Evolutionary conservation across 2,113 vertebrate species (phyloP).

Genomic region (Orthonyx spaldingii): DNA sequence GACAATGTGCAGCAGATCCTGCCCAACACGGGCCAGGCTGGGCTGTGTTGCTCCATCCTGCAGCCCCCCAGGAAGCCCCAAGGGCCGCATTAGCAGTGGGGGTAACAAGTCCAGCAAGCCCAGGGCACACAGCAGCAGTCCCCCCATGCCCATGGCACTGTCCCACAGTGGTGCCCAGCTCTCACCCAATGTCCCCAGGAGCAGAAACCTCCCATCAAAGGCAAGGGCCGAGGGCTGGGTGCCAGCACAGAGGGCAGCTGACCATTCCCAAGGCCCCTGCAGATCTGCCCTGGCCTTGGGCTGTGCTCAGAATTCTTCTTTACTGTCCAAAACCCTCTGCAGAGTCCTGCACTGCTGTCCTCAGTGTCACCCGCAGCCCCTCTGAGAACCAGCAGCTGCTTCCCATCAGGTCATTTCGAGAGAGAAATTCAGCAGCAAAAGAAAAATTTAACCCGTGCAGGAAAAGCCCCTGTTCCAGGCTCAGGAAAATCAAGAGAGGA

Average conservation of each 20-base stretch:
- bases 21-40: not conserved
- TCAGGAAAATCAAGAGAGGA: not conserved
- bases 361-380: not conserved
- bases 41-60: not conserved
- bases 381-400: not conserved
- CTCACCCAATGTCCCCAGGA: fast-evolving
- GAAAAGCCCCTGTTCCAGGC: not conserved
- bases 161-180: not conserved
- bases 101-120: not conserved
- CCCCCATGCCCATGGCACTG: fast-evolving
- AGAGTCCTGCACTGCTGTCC: not conserved
- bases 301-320: not conserved
- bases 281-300: not conserved
- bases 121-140: not conserved
- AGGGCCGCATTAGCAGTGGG: not conserved
- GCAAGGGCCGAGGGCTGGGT: not conserved
- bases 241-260: fast-evolving
- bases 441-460: not conserved
- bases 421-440: slow-evolving; percentile 18
- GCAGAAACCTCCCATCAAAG: not conserved
- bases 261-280: fast-evolving
- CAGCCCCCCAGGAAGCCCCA: not conserved
- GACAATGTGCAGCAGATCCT: not conserved
- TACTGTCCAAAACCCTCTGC: not conserved
- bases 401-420: not conserved